Percentiles rank a stretch among this genome's conserved stretches.
phyloP scores from a whole-genome alignment of 2,888 invertebrate species.

The Tetranychus truncatus region DNA sequence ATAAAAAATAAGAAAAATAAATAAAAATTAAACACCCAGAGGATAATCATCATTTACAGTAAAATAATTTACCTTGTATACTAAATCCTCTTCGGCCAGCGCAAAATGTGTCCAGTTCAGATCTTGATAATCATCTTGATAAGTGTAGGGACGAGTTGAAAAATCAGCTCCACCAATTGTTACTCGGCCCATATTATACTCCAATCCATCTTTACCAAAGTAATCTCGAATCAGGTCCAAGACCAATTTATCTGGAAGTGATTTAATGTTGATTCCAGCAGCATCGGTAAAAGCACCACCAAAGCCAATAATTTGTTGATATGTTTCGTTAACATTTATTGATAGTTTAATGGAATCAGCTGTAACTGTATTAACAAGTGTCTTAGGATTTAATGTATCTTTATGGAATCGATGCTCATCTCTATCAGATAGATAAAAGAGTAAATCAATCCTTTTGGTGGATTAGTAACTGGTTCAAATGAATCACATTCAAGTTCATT shows the following conservation, averaged over 20 bases:
- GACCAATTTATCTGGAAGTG: conserved; percentile 40
- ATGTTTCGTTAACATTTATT: conserved; percentile 7
- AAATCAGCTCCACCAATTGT: conserved; percentile 75
- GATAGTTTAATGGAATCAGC: conserved; percentile 5
- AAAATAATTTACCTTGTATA: conserved; percentile 15
- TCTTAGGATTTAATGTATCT: background rate
- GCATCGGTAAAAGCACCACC: conserved; percentile 66
- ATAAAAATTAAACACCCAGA: too few relatives aligned
- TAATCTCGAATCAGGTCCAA: conserved; percentile 40
- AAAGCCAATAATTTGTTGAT: conserved; percentile 20
- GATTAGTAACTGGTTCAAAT: background rate
- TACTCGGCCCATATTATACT: conserved; percentile 57
- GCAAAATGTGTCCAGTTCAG: conserved; percentile 17
- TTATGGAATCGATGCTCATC: background rate
- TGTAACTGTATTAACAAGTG: background rate
- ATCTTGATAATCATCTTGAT: conserved; percentile 44
- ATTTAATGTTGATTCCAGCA: conserved; percentile 46
- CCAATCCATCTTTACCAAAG: conserved; percentile 35
- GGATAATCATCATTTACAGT: background rate
- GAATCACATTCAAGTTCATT: conserved; percentile 8
- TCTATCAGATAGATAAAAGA: background rate
- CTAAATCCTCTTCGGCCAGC: conserved; percentile 17
- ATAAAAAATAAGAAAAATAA: too few relatives aligned
- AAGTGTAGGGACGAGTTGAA: conserved; percentile 59
- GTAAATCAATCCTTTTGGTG: background rate